Evolutionary conservation across 2,888 invertebrate species (phyloP), one percentile per base, ranked within the genome.

Genomic region (Dolichomitus sp.): DNA sequence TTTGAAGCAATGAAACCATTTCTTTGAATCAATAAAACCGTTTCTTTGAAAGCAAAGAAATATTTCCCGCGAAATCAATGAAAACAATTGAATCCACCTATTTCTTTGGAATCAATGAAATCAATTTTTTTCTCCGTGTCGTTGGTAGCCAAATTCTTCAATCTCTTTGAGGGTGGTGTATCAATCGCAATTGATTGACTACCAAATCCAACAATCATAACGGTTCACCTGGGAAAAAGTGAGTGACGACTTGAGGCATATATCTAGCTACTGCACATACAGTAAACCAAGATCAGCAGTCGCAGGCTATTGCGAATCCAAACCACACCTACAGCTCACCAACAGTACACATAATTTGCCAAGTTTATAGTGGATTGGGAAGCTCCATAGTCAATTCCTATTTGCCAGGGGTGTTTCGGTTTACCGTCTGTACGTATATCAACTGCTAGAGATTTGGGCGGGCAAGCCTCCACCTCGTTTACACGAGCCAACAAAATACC

Each of bases 351-450:
- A 59, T 59, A 9, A 59, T 30, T 33, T 27, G 30, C 33, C 33
- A 33, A 33, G 23, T 54, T 69, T 50, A 52, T 33, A 54, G 19
- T 40, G 54, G 6, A 54, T 69, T 54, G 52, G 6, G 12, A 54
- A 54, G 52, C 52, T 69, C 50, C 66, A 33, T 14, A 30, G 50
- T 37, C 54, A 2, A 52, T 23, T 40, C 50, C 69, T 19, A 40
- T 69, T 69, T 27, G 69, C 37, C 37, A 59, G 4, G 57, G 57
- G 33, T n/a, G n/a, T 30, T 59, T 59, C n/a, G 57, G 57, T 14
- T 27, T 19, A 6, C 2, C 33, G 23, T 23, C 3, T 11, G 19
- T 27, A 50, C 5, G 19, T 50, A 6, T 50, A 52, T 52, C 9
- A 11, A 23, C 52, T 23, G 23, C 23, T 3, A n/a, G 57, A 59